Conservation (phyloP, 2,888 invertebrate species). For the Mesoligia furuncula region DNA sequence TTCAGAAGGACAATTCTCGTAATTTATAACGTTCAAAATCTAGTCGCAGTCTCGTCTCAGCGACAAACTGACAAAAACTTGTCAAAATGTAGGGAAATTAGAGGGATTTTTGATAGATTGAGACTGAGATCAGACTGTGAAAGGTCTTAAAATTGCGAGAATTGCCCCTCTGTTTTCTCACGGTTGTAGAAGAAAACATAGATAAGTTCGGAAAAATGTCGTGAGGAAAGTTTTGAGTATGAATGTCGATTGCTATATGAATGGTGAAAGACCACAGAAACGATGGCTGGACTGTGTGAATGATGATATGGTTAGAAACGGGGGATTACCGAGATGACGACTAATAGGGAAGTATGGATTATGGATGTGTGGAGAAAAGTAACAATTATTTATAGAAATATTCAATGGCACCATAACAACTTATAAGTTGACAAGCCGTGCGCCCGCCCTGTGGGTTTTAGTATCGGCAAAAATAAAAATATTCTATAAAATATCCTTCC, state of each 20-base stretch:
- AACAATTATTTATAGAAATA: background rate
- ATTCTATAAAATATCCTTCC: background rate
- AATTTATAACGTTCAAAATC: too few relatives aligned
- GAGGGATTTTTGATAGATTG: too few relatives aligned
- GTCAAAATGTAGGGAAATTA: too few relatives aligned
- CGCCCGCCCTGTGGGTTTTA: background rate
- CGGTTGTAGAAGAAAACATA: constrained; percentile 4
- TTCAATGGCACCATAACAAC: background rate
- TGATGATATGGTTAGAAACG: background rate
- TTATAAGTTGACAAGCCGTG: background rate
- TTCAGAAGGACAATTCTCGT: background rate
- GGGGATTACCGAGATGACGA: background rate
- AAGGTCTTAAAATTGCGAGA: too few relatives aligned
- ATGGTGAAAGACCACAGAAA: background rate
- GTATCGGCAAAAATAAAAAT: background rate
- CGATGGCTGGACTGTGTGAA: background rate
- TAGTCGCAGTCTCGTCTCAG: too few relatives aligned
- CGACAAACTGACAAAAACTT: too few relatives aligned
- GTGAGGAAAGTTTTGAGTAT: background rate
- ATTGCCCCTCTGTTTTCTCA: constrained; percentile 34
- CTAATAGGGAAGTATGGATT: background rate
- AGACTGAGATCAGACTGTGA: too few relatives aligned
- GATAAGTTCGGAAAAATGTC: background rate
- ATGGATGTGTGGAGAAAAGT: too few relatives aligned
- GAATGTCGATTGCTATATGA: background rate